A percentile compares a stretch with the other conserved stretches of the same genome.
Conservation (phyloP, 1,140 invertebrate genomes). For the Aphis gossypii region DNA sequence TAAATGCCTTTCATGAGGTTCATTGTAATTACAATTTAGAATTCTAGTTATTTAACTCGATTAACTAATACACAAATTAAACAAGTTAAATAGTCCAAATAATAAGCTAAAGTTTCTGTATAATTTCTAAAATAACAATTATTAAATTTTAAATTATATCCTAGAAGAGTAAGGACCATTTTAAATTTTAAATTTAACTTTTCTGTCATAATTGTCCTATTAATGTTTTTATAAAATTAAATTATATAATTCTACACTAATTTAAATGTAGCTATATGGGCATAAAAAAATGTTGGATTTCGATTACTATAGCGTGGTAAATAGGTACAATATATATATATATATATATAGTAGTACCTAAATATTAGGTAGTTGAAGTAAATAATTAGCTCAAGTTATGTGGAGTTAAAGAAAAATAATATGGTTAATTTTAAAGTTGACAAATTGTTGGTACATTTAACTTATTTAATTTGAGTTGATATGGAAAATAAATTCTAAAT, state of each 20-base stretch:
- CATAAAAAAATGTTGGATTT: no score
- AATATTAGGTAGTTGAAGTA: no score
- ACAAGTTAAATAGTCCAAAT: neutral
- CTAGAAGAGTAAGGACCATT: neutral
- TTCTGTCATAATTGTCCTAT: neutral
- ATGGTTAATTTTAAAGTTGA: no score
- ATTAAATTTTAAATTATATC: neutral
- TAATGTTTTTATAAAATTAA: neutral
- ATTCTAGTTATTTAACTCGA: neutral
- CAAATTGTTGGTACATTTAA: no score
- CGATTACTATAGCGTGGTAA: no score
- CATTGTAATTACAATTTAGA: neutral
- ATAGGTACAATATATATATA: no score
- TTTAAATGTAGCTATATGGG: neutral
- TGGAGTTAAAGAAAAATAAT: no score
- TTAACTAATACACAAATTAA: neutral
- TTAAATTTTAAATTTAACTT: neutral
- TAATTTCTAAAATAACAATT: neutral
- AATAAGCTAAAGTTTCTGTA: neutral
- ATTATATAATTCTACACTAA: neutral
- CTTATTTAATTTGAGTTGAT: no score
- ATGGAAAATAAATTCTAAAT: no score
- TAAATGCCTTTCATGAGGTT: conserved; percentile 2
- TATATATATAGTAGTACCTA: no score
- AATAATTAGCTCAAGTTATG: no score